Base-by-base conservation (phyloP, 2,797 vertebrate genomes). In the Karalla daura region DNA sequence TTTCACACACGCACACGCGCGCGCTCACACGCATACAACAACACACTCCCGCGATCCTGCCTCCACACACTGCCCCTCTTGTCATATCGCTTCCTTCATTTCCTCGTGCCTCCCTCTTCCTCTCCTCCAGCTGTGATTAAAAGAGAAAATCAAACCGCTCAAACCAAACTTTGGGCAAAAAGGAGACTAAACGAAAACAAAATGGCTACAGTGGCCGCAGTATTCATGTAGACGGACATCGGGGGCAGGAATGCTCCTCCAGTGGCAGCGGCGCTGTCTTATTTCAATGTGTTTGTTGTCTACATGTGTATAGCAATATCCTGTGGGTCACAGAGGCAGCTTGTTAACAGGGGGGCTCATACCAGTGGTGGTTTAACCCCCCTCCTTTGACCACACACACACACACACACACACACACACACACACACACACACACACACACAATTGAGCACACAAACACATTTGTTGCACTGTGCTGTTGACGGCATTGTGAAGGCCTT, bases 261-360 rank as follows among this genome's bases (percentile, higher is more conserved):
- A 36, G 59, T 35, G 59, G 67, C 55, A n/a, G 47, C 12, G 18
- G 28, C 12, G 11, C 52, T 21, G 51, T 54, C 56, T 74, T 50
- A 78, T 72, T 75, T 76, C 76, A 76, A 30, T 78, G 70, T 85
- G 70, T 80, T 86, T 84, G 70, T 86, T 87, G 84, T 89, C 73
- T 77, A 59, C 65, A 65, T 76, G 76, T 80, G 80, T 84, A 79
- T 60, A 60, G 79, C 74, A 83, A 78, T 80, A 84, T 87, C 85
- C 84, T 84, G 81, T 76, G 76, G 88, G 85, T 86, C 81, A 86
- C 76, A 83, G 83, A 89, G 83, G 74, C 84, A 67, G 83, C 74
- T 83, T 88, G 87, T 88, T 90, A 90, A 85, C 70, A 59, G 33
- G 37, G 65, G 64, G 69, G 52, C 17, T 67, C 47, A 64, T 74